Conservation (phyloP, 2,888 invertebrate species). For the Cataglyphis livida region DNA sequence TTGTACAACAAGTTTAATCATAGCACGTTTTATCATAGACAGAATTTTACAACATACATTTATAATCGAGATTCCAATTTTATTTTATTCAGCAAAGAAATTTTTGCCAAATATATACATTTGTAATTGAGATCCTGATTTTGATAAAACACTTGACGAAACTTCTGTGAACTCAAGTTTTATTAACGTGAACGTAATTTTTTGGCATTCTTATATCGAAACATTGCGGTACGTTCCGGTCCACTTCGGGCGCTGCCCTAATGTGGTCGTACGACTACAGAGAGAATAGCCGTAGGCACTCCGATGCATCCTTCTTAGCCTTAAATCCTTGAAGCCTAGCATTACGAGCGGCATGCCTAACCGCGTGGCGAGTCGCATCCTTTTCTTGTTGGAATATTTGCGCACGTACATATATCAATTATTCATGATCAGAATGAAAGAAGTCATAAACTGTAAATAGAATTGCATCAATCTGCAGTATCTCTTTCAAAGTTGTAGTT, state of each 20-base stretch:
- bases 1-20: background rate
- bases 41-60: background rate
- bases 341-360: background rate
- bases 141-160: background rate
- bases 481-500: background rate
- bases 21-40: background rate
- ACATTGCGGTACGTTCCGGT: constrained; percentile 37
- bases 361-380: background rate
- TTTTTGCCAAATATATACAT: no score
- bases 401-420: background rate
- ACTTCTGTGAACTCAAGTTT: background rate
- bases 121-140: background rate
- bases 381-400: background rate
- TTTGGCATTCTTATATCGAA: background rate
- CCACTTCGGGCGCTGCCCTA: constrained; percentile 11
- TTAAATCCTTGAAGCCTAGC: constrained; percentile 1
- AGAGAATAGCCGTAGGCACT: constrained; percentile 2
- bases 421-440: background rate
- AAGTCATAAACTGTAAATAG: background rate
- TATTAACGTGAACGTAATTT: constrained; percentile 18
- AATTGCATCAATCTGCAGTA: background rate
- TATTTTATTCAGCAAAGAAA: background rate
- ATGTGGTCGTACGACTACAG: constrained; percentile 3
- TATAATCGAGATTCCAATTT: background rate
- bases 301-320: background rate